These are phyloP conservation scores for Smithornis capensis DNA, from an alignment of 2,113 vertebrate species.

Conservation along the genomic window DNA sequence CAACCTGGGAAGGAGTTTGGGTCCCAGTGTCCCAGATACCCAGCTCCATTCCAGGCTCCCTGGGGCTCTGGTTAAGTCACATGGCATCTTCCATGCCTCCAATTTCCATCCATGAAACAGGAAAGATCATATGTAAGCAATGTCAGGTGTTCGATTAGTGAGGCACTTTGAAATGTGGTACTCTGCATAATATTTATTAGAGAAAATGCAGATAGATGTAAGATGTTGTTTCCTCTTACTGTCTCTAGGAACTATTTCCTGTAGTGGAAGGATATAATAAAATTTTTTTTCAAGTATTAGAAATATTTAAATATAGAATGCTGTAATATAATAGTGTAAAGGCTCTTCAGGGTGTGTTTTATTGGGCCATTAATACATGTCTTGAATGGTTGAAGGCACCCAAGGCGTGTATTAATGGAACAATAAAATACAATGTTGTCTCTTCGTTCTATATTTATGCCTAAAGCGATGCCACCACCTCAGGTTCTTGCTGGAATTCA, in stretches of 20 bases:
- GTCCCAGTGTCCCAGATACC: neutral
- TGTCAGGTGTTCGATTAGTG: neutral
- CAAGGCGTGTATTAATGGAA: slow-evolving; percentile 69
- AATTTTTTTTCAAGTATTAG: slow-evolving; percentile 40
- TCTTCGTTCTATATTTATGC: slow-evolving; percentile 70
- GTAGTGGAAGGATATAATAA: slow-evolving; percentile 58
- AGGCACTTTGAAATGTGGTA: neutral
- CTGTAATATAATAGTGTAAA: slow-evolving; percentile 59
- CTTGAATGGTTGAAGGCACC: slow-evolving; percentile 69
- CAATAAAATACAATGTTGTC: slow-evolving; percentile 72
- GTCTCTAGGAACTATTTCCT: slow-evolving; percentile 53
- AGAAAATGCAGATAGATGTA: neutral
- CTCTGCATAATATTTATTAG: neutral
- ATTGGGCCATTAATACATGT: slow-evolving; percentile 69
- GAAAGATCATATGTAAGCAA: neutral
- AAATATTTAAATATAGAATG: slow-evolving; percentile 68
- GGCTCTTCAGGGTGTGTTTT: slow-evolving; percentile 67
- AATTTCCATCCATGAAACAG: neutral
- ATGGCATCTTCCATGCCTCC: neutral
- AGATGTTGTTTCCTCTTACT: neutral
- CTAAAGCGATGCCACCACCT: slow-evolving; percentile 50
- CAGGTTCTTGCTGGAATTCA: slow-evolving; percentile 52
- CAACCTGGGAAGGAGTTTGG: neutral
- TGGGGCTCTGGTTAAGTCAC: neutral
- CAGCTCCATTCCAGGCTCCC: neutral